phyloP scores from a whole-genome alignment of 2,113 vertebrate species.

The Nettapus auritus region DNA sequence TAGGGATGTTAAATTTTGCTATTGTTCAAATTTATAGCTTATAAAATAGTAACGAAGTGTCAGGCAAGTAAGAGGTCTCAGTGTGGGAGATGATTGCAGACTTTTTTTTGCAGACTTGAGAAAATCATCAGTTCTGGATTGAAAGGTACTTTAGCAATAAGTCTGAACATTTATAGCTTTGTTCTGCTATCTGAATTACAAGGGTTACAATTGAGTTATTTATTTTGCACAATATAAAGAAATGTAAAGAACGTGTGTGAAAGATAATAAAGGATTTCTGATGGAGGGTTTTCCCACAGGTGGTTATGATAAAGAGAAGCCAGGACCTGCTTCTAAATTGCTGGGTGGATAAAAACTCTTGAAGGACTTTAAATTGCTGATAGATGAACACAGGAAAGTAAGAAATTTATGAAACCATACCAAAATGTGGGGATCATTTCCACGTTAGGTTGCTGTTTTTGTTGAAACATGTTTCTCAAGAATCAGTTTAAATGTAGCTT shows the following conservation, averaged over 20 bases:
- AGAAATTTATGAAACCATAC: background rate
- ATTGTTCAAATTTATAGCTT: background rate
- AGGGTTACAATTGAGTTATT: background rate
- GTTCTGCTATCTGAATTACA: background rate
- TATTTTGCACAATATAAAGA: background rate
- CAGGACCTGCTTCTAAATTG: background rate
- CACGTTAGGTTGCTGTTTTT: background rate
- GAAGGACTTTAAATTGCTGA: background rate
- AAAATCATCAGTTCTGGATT: background rate
- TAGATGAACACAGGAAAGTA: background rate
- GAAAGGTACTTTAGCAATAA: background rate
- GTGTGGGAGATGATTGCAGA: background rate
- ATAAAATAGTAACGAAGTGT: background rate
- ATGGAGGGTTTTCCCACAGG: background rate
- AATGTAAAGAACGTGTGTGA: background rate
- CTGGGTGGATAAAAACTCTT: background rate
- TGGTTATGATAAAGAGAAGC: background rate
- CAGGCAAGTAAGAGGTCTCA: background rate
- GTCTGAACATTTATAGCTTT: background rate
- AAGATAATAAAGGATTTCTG: background rate
- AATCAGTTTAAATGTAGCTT: background rate
- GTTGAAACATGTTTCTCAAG: background rate
- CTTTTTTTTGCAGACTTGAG: background rate
- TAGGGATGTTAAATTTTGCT: background rate
- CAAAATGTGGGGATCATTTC: background rate